Base-by-base conservation (phyloP, 1,140 invertebrate species). In the Oncopodura yosiiana region DNA sequence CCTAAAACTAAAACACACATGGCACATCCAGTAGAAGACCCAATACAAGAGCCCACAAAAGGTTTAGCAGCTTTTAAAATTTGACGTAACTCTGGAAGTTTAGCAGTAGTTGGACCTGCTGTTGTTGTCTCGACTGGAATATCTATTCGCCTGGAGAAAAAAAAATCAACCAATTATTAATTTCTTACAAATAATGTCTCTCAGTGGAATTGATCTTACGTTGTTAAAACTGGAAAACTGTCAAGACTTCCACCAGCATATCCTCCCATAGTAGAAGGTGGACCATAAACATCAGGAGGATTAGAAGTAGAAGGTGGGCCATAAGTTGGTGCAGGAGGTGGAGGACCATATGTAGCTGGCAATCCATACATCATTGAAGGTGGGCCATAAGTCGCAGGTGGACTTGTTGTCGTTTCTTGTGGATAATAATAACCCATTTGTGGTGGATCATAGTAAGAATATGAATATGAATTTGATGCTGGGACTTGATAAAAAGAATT, bases 11-110 rank as follows among this genome's bases (percentile, higher is more conserved):
- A 30, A 2, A 63, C 62, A 27, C 62, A 63, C 36, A 61, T 50
- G 1, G 62, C 50, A 38, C 62, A 63, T n/a, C 62, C 62, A 1
- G 62, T 63, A 6, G 52, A 49, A 5, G 56, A 36, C 12, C 62
- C 62, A 24, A 64, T 34, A 30, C 62, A 64, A 6, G 58, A 58
- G 4, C 62, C 59, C 4, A 64, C 62, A 34, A 64, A 64, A 4
- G 62, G 62, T 45, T 61, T 59, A 0, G 57, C 58, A n/a, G 56
- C 56, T 32, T 61, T 64, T 0, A 64, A 44, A 18, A 64, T 53
- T 41, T 60, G 58, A 3, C 62, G 42, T 5, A 64, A 26, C 29
- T 64, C 58, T 6, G 62, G 62, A n/a, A 64, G 30, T 48, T 61
- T 61, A 11, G 55, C 18, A 6, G 55, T 19, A 14, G 43, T 24